Percentiles rank a stretch among this genome's conserved stretches.
Conservation (phyloP, 1,140 invertebrate genomes). For the Carcinoscorpius rotundicauda region DNA sequence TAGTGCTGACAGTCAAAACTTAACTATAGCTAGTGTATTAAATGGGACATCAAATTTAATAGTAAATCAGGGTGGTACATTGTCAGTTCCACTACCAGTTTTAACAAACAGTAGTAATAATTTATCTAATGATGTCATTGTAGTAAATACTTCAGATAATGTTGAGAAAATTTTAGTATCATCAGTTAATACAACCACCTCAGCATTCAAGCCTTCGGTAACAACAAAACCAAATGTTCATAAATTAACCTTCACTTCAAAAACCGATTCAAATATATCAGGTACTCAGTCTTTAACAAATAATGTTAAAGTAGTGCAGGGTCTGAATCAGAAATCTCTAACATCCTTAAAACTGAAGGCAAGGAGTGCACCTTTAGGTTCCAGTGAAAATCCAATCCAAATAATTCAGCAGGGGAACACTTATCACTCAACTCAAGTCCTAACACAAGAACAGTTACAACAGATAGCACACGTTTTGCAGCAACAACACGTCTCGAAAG, state of each 20-base stretch:
- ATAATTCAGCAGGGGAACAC: slow-evolving; percentile 48
- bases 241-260: slow-evolving; percentile 9
- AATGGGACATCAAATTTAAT: too few species aligned
- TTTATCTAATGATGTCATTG: too few species aligned
- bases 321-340: neutral
- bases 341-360: slow-evolving; percentile 5
- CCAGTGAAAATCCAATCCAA: slow-evolving; percentile 49
- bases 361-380: slow-evolving; percentile 36
- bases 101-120: too few species aligned
- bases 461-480: slow-evolving; percentile 48
- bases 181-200: neutral
- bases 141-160: too few species aligned
- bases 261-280: slow-evolving; percentile 5
- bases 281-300: neutral
- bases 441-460: slow-evolving; percentile 44
- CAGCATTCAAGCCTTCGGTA: slow-evolving; percentile 14
- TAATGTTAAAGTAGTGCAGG: slow-evolving; percentile 5
- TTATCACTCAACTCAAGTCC: slow-evolving; percentile 43
- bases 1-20: too few species aligned
- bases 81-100: too few species aligned
- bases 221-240: neutral
- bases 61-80: too few species aligned
- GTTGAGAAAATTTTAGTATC: neutral
- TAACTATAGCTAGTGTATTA: too few species aligned
- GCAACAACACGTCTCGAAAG: slow-evolving; percentile 36